Conservation (phyloP, 2,888 invertebrate species). For the Andricus quercusramuli region DNA sequence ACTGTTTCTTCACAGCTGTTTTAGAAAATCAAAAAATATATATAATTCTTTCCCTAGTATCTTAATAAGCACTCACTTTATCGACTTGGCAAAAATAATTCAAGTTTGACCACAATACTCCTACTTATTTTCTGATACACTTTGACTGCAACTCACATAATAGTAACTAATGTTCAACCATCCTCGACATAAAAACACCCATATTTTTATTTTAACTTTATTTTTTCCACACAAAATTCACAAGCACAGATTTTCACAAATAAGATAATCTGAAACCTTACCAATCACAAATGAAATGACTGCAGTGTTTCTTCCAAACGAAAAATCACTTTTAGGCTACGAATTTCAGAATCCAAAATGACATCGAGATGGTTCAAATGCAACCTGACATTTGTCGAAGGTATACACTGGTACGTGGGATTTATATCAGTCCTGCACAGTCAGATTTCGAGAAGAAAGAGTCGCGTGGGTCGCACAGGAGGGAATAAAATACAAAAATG, state of each 20-base stretch:
- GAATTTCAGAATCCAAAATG: not conserved
- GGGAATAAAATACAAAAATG: slow-evolving; percentile 63
- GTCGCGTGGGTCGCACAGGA: slow-evolving; percentile 60
- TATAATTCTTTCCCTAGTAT: too few relatives aligned
- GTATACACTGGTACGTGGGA: slow-evolving; percentile 43
- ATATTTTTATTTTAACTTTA: not conserved
- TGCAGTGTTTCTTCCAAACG: slow-evolving; percentile 2
- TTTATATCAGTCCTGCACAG: slow-evolving; percentile 64
- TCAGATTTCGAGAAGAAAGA: slow-evolving; percentile 53
- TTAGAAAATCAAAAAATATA: too few relatives aligned
- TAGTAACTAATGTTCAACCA: too few relatives aligned
- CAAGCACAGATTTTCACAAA: not conserved
- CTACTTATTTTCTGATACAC: too few relatives aligned
- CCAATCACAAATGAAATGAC: slow-evolving; percentile 26
- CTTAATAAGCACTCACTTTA: too few relatives aligned
- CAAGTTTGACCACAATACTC: too few relatives aligned
- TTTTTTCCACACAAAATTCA: not conserved
- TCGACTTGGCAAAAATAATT: too few relatives aligned
- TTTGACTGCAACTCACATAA: too few relatives aligned
- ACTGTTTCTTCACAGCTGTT: too few relatives aligned
- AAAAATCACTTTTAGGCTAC: not conserved
- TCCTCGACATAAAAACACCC: not conserved
- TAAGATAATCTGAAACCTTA: not conserved
- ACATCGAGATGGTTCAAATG: slow-evolving; percentile 1
- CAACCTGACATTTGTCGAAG: slow-evolving; percentile 43